Evolutionary conservation across 2,113 vertebrate species (phyloP).

Genomic region (Notarius lentiginosus): DNA sequence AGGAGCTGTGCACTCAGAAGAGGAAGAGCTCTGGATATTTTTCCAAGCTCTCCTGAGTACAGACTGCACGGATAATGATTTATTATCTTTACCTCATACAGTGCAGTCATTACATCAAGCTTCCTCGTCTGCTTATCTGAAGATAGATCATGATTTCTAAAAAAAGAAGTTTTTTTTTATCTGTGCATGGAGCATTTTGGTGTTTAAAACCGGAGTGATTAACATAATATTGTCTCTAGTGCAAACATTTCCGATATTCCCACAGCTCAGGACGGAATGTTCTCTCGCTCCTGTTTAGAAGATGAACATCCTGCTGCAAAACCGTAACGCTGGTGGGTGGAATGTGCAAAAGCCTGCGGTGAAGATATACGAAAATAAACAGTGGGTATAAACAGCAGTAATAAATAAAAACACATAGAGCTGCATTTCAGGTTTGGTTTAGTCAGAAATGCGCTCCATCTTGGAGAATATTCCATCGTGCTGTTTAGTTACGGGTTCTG

Average conservation of each 20-base stretch:
- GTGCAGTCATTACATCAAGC: not conserved
- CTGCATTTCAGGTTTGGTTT: not conserved
- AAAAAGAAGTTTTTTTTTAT: not conserved
- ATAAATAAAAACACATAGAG: not conserved
- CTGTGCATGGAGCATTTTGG: not conserved
- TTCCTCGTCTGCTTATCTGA: slow-evolving; percentile 5
- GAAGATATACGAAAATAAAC: not conserved
- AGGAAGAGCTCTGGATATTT: slow-evolving; percentile 34
- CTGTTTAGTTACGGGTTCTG: not conserved
- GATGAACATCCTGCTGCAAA: not conserved
- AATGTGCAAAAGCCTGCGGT: not conserved
- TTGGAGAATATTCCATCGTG: not conserved
- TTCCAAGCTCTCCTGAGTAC: slow-evolving; percentile 22
- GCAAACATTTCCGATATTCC: slow-evolving; percentile 51
- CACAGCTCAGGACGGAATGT: slow-evolving; percentile 47
- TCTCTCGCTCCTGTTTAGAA: slow-evolving; percentile 12
- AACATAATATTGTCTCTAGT: slow-evolving; percentile 48
- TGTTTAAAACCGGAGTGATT: slow-evolving; percentile 41
- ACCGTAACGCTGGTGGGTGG: not conserved
- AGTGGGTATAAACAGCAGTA: not conserved
- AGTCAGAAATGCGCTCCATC: not conserved
- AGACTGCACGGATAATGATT: slow-evolving; percentile 30
- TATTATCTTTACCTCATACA: slow-evolving; percentile 42
- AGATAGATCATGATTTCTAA: not conserved
- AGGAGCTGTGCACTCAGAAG: slow-evolving; percentile 15